phyloP scores from a whole-genome alignment of 1,140 invertebrate species.

The Micrasema minimum region DNA sequence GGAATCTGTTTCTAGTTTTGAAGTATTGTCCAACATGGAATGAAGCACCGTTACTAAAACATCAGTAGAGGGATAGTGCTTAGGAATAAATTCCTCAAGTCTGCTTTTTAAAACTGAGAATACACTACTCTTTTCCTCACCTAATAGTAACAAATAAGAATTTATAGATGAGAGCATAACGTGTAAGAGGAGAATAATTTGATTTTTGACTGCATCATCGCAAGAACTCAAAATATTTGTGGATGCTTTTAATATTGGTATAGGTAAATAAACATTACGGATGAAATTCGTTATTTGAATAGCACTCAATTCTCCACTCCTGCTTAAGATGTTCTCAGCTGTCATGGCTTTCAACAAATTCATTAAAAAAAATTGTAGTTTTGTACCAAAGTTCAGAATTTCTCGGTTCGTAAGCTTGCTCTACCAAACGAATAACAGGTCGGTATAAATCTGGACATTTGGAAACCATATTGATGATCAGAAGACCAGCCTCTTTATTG shows the following conservation, averaged over 20 bases:
- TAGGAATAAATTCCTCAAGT: conserved; percentile 63
- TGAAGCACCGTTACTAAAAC: conserved; percentile 65
- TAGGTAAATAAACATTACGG: conserved; percentile 64
- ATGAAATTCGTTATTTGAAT: conserved; percentile 65
- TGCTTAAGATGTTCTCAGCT: conserved; percentile 60
- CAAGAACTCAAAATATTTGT: conserved; percentile 58
- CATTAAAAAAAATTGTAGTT: conserved; percentile 66
- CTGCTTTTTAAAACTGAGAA: conserved; percentile 60
- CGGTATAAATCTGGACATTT: conserved; percentile 79
- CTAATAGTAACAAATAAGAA: conserved; percentile 60
- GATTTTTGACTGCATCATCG: conserved; percentile 61
- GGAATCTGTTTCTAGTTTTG: not conserved
- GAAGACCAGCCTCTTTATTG: conserved; percentile 70
- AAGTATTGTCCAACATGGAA: conserved; percentile 62
- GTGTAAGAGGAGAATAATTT: conserved; percentile 63
- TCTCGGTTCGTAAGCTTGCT: conserved; percentile 70
- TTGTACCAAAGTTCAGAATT: conserved; percentile 70
- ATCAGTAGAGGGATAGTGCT: conserved; percentile 67
- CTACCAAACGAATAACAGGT: conserved; percentile 69
- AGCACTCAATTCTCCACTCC: conserved; percentile 58
- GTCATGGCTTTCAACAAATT: conserved; percentile 64
- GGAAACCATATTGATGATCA: conserved; percentile 73
- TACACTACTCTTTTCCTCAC: conserved; percentile 54
- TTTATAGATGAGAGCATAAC: conserved; percentile 64
- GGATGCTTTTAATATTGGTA: conserved; percentile 64